Conservation (phyloP, 2,113 vertebrate species). For the Notothenia coriiceps region DNA sequence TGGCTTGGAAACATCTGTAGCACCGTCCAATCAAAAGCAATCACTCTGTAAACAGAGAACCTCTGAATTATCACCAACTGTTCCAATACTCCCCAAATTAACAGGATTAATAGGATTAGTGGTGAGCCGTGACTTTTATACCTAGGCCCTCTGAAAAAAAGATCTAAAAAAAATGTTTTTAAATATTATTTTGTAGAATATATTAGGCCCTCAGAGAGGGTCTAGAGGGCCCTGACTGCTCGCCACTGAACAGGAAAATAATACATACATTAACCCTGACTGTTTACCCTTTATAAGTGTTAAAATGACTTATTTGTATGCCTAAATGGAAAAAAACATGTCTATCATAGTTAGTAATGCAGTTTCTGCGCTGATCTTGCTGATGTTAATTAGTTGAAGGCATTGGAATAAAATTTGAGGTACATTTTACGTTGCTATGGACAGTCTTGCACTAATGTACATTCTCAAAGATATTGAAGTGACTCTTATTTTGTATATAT, state of each 20-base stretch:
- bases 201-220: no score
- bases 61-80: background rate
- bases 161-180: no score
- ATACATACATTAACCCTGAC: background rate
- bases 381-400: background rate
- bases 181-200: no score
- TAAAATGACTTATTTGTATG: background rate
- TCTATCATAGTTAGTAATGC: no score
- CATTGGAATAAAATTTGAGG: background rate
- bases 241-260: background rate
- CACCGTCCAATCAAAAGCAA: background rate
- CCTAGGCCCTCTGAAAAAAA: no score
- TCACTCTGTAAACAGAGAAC: background rate
- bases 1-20: background rate
- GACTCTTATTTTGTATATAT: no score
- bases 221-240: no score
- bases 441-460: no score
- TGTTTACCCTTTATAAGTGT: background rate
- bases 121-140: no score
- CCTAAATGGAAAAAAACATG: background rate
- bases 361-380: background rate
- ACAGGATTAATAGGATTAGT: background rate
- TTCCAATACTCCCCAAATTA: background rate
- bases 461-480: no score
- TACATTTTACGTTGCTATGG: background rate